Percentiles rank a stretch among this genome's conserved stretches.
Conservation (phyloP, 2,113 vertebrate species). For the Dicentrarchus labrax region DNA sequence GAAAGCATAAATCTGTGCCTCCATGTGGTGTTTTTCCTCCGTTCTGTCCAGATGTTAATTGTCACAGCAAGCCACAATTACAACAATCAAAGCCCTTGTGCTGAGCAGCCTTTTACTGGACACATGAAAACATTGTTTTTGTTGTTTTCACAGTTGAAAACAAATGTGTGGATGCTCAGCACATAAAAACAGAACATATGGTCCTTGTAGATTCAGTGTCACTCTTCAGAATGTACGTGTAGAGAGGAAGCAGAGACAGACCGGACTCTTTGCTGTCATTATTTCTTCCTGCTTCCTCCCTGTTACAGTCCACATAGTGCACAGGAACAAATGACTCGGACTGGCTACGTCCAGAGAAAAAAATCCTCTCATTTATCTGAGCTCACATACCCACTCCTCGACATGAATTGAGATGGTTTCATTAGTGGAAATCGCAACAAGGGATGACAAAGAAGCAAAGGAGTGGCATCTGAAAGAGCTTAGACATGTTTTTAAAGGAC, state of each 20-base stretch:
- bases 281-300: not conserved
- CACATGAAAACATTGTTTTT: constrained; percentile 40
- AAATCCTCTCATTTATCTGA: constrained; percentile 23
- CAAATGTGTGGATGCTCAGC: constrained; percentile 7
- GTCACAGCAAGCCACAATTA: constrained; percentile 51
- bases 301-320: constrained; percentile 32
- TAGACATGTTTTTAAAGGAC: not conserved
- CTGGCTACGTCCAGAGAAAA: not conserved
- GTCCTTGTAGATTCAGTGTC: constrained; percentile 44
- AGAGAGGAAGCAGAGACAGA: not conserved
- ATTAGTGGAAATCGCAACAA: not conserved
- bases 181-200: constrained; percentile 23
- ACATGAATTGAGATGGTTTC: constrained; percentile 15
- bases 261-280: not conserved
- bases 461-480: not conserved
- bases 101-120: constrained; percentile 38
- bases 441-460: not conserved
- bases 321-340: constrained; percentile 38
- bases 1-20: constrained; percentile 54
- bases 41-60: constrained; percentile 61
- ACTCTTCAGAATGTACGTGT: not conserved
- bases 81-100: constrained; percentile 54
- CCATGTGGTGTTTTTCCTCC: constrained; percentile 14
- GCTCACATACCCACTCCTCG: not conserved
- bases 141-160: constrained; percentile 31